phyloP scores from a whole-genome alignment of 2,888 invertebrate genomes.

The Dermolepida albohirtum region DNA sequence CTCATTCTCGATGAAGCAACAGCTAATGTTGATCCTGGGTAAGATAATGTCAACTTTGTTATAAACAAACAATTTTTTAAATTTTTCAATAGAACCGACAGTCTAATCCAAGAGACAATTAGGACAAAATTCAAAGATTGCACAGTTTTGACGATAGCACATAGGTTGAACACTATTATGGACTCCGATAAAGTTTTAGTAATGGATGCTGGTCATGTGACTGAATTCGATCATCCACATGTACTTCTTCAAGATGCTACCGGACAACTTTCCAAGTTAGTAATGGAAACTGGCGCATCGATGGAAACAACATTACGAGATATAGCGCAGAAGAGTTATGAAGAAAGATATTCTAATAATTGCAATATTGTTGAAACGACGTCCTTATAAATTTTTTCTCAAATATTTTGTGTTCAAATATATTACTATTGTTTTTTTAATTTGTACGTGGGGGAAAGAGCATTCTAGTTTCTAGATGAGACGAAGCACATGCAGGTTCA shows the following conservation, averaged over 20 bases:
- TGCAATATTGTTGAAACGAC: no score
- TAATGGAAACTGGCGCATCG: conserved; percentile 74
- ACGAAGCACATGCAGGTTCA: no score
- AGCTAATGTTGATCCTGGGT: conserved; percentile 91
- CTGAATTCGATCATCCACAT: conserved; percentile 79
- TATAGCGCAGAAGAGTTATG: conserved; percentile 65
- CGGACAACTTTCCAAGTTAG: conserved; percentile 76
- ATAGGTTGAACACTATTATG: conserved; percentile 91
- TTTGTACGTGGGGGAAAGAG: no score
- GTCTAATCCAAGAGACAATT: conserved; percentile 86
- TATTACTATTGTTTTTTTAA: no score
- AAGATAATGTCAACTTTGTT: conserved; percentile 57
- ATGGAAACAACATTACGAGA: conserved; percentile 67
- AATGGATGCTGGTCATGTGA: conserved; percentile 82
- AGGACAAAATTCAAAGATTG: conserved; percentile 82
- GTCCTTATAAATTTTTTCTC: no score
- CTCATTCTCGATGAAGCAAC: conserved; percentile 93
- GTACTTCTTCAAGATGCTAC: conserved; percentile 71
- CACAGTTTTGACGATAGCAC: conserved; percentile 91
- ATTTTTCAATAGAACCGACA: conserved; percentile 75
- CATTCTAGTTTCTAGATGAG: no score
- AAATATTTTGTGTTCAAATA: no score
- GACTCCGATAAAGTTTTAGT: conserved; percentile 90
- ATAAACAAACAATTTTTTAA: conserved; percentile 6
- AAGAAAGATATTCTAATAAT: no score